These are phyloP conservation scores for Orchesellides sinensis DNA, from an alignment of 2,888 invertebrate genomes.

Conservation along the genomic window DNA sequence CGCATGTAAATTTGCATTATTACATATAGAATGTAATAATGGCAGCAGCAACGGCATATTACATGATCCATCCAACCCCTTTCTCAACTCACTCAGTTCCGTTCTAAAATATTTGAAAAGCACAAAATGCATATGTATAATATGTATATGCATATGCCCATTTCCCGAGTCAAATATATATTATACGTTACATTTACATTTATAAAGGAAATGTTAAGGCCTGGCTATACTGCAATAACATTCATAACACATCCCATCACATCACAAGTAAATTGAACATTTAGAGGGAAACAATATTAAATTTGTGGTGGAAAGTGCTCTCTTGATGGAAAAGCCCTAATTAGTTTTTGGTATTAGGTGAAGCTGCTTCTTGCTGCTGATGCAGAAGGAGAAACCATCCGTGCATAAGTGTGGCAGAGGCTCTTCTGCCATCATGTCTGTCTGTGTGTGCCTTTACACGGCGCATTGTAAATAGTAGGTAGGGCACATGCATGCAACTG, in stretches of 20 bases:
- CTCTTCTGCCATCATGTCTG: background rate
- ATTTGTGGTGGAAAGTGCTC: conserved; percentile 67
- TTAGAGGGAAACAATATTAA: conserved; percentile 66
- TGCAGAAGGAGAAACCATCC: conserved; percentile 22
- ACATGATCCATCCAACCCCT: no score
- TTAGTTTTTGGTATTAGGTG: conserved; percentile 67
- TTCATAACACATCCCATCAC: conserved; percentile 63
- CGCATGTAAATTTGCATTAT: conserved; percentile 24
- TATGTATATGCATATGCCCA: background rate
- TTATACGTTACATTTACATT: no score
- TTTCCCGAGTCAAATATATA: no score
- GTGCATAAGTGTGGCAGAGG: conserved; percentile 30
- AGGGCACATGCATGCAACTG: background rate
- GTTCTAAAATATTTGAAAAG: no score
- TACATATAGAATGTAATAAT: conserved; percentile 2
- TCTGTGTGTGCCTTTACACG: background rate
- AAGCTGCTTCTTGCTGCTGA: conserved; percentile 39
- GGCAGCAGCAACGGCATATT: no score
- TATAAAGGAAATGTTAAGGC: conserved; percentile 4
- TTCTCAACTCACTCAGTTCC: no score
- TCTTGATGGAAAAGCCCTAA: conserved; percentile 66
- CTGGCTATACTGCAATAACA: conserved; percentile 29
- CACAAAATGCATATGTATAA: no score
- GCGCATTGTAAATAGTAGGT: background rate
- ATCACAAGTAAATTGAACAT: conserved; percentile 67